Percentiles rank a stretch among this genome's conserved stretches.
phyloP scores from a whole-genome alignment of 2,797 vertebrate genomes.

The Epinephelus malabaricus region DNA sequence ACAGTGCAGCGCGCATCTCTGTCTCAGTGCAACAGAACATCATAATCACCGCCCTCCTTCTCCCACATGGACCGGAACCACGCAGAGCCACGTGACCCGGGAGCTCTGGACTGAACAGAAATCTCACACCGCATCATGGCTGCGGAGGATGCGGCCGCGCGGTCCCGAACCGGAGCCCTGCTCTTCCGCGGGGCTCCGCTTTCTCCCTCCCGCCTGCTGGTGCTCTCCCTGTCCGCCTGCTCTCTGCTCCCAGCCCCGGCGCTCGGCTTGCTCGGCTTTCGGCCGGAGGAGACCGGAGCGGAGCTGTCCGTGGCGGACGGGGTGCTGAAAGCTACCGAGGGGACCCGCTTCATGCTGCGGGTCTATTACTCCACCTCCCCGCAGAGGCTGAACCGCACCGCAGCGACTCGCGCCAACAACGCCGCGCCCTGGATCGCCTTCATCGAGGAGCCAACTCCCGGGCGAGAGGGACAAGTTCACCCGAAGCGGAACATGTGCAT shows the following conservation, averaged over 20 bases:
- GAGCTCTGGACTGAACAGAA: constrained; percentile 65
- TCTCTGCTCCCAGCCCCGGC: constrained; percentile 80
- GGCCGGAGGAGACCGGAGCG: constrained; percentile 92
- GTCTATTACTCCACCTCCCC: constrained; percentile 88
- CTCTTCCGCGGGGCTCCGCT: constrained; percentile 68
- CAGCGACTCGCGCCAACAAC: constrained; percentile 74
- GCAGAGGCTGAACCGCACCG: constrained; percentile 83
- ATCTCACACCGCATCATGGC: constrained; percentile 86
- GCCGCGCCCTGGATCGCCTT: constrained; percentile 91
- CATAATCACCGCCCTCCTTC: constrained; percentile 42
- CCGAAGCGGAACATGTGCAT: constrained; percentile 88
- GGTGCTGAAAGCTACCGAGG: constrained; percentile 93
- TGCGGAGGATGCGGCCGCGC: constrained; percentile 85
- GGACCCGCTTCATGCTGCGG: constrained; percentile 93
- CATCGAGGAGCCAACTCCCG: constrained; percentile 90
- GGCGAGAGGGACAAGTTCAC: constrained; percentile 82
- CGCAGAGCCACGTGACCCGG: constrained; percentile 77
- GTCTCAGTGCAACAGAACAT: constrained; percentile 42
- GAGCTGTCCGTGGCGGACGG: constrained; percentile 92
- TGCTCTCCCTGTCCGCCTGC: constrained; percentile 78
- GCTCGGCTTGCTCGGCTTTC: constrained; percentile 89
- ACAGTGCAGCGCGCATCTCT: constrained; percentile 1
- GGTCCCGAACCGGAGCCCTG: constrained; percentile 71
- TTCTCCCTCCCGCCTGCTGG: constrained; percentile 84
- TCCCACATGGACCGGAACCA: constrained; percentile 74